Evolutionary conservation across 2,113 vertebrate species (phyloP).

Genomic region (Argyrosomus japonicus): DNA sequence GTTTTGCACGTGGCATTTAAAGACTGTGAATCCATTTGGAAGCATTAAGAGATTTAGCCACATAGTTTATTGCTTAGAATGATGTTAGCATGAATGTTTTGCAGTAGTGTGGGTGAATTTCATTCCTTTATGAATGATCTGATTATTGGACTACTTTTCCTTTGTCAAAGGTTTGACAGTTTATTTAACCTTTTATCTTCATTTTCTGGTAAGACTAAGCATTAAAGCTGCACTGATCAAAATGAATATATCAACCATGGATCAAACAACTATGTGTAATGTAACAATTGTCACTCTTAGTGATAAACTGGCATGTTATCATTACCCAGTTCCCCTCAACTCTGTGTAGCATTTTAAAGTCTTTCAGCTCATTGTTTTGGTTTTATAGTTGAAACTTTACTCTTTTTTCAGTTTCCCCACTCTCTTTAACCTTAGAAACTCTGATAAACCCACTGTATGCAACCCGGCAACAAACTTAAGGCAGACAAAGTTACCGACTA

Average conservation of each 20-base stretch:
- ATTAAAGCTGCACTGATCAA: too few species aligned
- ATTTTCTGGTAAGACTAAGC: too few species aligned
- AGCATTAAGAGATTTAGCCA: neutral
- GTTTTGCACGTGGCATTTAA: constrained; percentile 18
- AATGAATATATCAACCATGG: too few species aligned
- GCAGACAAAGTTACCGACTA: neutral
- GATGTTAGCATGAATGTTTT: constrained; percentile 5
- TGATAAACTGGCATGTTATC: neutral
- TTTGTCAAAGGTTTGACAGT: neutral
- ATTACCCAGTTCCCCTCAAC: neutral
- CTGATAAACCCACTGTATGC: neutral
- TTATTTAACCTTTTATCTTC: neutral
- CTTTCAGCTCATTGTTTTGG: neutral
- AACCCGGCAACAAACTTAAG: neutral
- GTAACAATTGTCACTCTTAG: neutral
- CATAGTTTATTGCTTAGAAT: neutral
- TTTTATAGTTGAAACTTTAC: neutral
- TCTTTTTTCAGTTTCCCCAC: neutral
- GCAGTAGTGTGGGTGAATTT: neutral
- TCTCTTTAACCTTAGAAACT: neutral
- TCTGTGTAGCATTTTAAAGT: neutral
- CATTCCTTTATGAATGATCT: neutral
- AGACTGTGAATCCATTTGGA: constrained; percentile 24
- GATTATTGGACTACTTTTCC: neutral
- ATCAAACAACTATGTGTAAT: neutral